Percentiles rank a stretch among this genome's conserved stretches.
phyloP scores from a whole-genome alignment of 2,113 vertebrate species.

The Nothoprocta pentlandii region DNA sequence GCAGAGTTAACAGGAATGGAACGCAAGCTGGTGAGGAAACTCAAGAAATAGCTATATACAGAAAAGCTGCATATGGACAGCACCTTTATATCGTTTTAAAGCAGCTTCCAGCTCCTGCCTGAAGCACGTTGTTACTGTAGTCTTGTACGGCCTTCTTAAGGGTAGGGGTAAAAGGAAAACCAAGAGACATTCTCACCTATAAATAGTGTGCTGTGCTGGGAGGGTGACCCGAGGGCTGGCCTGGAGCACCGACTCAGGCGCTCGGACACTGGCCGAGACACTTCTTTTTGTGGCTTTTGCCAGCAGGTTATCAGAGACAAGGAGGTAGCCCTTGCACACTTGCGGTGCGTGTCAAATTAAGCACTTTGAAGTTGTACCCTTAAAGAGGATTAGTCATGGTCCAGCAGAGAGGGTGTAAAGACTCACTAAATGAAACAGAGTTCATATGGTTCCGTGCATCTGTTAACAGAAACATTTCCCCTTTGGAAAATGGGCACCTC shows the following conservation, averaged over 20 bases:
- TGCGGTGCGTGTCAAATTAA: constrained; percentile 4
- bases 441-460: constrained; percentile 45
- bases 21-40: not conserved
- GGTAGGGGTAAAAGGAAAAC: not conserved
- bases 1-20: no score
- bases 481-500: constrained; percentile 6
- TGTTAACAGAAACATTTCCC: constrained; percentile 46
- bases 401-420: constrained; percentile 38
- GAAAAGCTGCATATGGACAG: not conserved
- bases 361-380: constrained; percentile 57
- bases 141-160: not conserved
- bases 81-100: not conserved
- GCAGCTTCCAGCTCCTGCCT: not conserved
- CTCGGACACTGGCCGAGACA: not conserved
- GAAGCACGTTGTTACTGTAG: not conserved
- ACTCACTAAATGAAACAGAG: constrained; percentile 40
- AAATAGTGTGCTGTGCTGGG: not conserved
- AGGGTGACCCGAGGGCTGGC: not conserved
- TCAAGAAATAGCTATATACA: not conserved
- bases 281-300: constrained; percentile 21
- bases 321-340: not conserved
- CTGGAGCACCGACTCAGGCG: not conserved
- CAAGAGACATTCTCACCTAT: not conserved
- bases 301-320: constrained; percentile 14
- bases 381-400: constrained; percentile 69